These are phyloP conservation scores for Prinia subflava DNA, from an alignment of 2,113 vertebrate species.

Conservation along the genomic window DNA sequence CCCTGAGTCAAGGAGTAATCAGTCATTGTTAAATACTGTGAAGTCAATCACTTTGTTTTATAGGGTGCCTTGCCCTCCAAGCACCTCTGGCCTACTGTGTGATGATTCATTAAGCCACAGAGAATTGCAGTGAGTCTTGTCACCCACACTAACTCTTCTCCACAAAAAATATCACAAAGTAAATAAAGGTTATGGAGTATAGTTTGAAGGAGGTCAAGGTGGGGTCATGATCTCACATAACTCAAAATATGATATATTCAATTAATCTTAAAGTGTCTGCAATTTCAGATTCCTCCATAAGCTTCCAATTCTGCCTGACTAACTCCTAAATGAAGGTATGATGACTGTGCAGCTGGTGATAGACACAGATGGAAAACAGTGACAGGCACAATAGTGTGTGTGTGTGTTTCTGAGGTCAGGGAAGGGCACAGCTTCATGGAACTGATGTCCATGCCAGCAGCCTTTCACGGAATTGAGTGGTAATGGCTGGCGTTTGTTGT, in stretches of 20 bases:
- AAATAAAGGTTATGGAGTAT: background rate
- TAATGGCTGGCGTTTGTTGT: background rate
- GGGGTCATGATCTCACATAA: background rate
- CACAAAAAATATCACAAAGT: background rate
- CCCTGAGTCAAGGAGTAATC: background rate
- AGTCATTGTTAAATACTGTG: conserved; percentile 20
- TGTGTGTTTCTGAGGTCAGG: background rate
- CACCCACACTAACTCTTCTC: background rate
- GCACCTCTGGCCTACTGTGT: conserved; percentile 26
- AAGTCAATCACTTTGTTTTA: conserved; percentile 25
- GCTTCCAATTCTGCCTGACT: background rate
- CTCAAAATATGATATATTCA: background rate
- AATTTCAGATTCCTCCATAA: conserved; percentile 2
- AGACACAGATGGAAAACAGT: background rate
- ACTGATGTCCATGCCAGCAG: background rate
- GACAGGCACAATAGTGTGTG: background rate
- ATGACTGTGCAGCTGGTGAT: background rate
- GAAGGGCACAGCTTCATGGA: background rate
- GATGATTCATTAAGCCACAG: conserved; percentile 34
- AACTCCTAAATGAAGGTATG: background rate
- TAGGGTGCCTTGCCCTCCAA: background rate
- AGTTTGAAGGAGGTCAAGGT: background rate
- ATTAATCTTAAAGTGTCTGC: background rate
- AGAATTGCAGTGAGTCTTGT: conserved; percentile 32
- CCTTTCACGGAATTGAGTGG: background rate